Base-by-base conservation (phyloP, 2,888 invertebrate species). In the Cryptus armator region DNA sequence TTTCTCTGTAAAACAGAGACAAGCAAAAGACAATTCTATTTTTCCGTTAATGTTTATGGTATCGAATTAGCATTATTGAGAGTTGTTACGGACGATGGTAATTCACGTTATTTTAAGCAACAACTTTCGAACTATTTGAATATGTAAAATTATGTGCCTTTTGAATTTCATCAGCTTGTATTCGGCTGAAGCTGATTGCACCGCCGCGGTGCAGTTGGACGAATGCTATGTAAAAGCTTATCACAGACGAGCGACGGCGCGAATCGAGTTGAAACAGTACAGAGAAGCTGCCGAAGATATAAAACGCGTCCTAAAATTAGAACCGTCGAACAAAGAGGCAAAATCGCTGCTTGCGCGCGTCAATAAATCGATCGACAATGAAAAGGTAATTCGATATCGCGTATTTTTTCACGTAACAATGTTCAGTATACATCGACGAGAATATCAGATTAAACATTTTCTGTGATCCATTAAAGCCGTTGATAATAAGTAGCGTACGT, bases 181-280 rank as follows among this genome's bases (percentile, higher is more conserved):
- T 86, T 95, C 95, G 91, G 97, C 97, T 0, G 96, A 97, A 90
- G 95, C 95, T 0, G 99, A 99, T 93, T 98, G 98, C 91, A 96
- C 96, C 0, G 95, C 95, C 78, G 98, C 99, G 0, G 94, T 99
- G 2, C 95, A 96, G 82, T 94, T 98, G 6, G 98, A 99, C 92
- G 95, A 96, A 0, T 95, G 95, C 0, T 98, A 98, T 89, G 96
- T 97, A 0, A 99, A 99, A 94, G 98, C 98, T 0, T 95, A 97
- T 86, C 97, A 97, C 88, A 95, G 99, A 1, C 95, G 99, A 88
- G 97, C 97, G 88, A 95, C 96, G 81, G 98, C 96, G 0, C 95
- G 97, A 81, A 96, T 97, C 90, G 95, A 95, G 5, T 94, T 98
- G 0, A 96, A 97, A 43, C 96, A 97, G 64, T 95, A 96, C 19